phyloP scores from a whole-genome alignment of 2,888 invertebrate species.

The Marronus borbonicus region DNA sequence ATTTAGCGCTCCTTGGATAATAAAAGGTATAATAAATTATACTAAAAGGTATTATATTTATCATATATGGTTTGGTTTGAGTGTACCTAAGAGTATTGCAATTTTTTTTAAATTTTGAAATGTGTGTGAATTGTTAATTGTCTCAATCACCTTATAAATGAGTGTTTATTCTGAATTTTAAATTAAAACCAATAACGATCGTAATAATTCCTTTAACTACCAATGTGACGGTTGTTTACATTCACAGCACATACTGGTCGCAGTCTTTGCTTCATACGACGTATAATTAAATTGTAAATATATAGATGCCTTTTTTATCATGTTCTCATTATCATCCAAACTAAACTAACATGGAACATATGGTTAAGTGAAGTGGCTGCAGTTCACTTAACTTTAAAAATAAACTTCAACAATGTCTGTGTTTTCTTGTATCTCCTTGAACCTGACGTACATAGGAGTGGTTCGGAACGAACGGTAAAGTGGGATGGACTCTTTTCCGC shows the following conservation, averaged over 20 bases:
- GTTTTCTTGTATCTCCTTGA: conserved; percentile 27
- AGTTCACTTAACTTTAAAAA: conserved; percentile 40
- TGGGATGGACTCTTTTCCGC: conserved; percentile 31
- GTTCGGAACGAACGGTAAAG: conserved; percentile 16
- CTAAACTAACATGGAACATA: conserved; percentile 16
- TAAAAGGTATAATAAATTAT: too few species aligned
- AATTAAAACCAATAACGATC: too few species aligned
- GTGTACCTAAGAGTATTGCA: too few species aligned
- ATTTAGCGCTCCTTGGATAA: too few species aligned
- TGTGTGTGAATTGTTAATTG: too few species aligned
- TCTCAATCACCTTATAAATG: too few species aligned
- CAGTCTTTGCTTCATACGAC: neutral
- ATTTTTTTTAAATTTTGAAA: too few species aligned
- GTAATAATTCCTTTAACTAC: too few species aligned
- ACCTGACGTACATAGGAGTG: conserved; percentile 26
- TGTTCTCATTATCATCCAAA: conserved; percentile 12
- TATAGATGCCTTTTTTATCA: neutral
- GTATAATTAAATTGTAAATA: conserved; percentile 26
- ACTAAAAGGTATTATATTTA: too few species aligned
- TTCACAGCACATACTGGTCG: neutral
- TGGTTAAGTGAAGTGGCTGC: conserved; percentile 22
- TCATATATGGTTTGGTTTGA: too few species aligned
- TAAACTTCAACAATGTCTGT: conserved; percentile 29
- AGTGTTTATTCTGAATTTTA: too few species aligned
- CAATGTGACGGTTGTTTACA: too few species aligned